A percentile compares a stretch with the other conserved stretches of the same genome.
These are phyloP conservation scores for Heliconius cydno DNA, from an alignment of 2,888 invertebrate genomes.

Conservation along the genomic window DNA sequence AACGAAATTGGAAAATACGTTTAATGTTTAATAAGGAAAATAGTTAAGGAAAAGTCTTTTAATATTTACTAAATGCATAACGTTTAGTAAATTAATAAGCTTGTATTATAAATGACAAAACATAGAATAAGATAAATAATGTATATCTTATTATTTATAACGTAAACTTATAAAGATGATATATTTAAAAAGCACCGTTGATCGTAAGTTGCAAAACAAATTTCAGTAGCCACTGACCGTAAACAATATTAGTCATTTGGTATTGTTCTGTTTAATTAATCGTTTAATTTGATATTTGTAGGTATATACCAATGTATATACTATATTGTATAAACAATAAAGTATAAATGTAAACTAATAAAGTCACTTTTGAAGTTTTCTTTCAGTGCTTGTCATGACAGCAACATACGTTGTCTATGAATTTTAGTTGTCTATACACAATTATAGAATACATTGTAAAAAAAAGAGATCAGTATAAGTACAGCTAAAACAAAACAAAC, in stretches of 20 bases:
- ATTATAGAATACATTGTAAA: too few relatives aligned
- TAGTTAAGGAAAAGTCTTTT: background rate
- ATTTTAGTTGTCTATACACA: too few relatives aligned
- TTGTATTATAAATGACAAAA: background rate
- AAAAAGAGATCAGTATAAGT: too few relatives aligned
- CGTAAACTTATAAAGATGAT: background rate
- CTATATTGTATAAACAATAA: background rate
- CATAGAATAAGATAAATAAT: background rate
- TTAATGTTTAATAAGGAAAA: conserved; percentile 18
- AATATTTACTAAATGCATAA: background rate
- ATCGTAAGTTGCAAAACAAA: background rate
- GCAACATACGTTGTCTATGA: background rate
- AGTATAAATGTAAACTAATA: too few relatives aligned
- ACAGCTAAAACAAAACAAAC: too few relatives aligned
- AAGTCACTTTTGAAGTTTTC: background rate
- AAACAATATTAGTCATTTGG: background rate
- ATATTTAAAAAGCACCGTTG: background rate
- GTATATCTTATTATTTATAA: background rate
- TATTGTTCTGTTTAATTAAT: background rate
- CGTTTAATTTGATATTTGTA: background rate
- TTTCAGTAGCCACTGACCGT: background rate
- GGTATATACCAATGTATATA: too few relatives aligned
- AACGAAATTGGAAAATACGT: background rate
- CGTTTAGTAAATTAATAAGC: background rate
- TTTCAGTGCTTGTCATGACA: background rate